Conservation (phyloP, 2,888 invertebrate species). For the Blastobasis adustella region DNA sequence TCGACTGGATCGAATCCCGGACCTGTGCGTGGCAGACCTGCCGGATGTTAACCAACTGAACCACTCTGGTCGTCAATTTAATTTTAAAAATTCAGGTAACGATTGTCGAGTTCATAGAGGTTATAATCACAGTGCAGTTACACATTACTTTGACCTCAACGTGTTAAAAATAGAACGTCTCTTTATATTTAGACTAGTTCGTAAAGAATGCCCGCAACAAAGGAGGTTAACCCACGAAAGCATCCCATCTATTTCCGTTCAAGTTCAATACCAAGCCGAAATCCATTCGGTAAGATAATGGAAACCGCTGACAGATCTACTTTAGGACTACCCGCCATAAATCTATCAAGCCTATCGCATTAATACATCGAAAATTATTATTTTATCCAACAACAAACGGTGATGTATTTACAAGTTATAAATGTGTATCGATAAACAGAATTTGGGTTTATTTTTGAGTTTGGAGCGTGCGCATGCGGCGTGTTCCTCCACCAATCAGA, state of each 20-base stretch:
- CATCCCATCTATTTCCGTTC: constrained; percentile 2
- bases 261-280: constrained; percentile 10
- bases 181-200: too few species aligned
- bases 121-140: too few species aligned
- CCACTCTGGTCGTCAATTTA: too few species aligned
- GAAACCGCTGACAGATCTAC: constrained; percentile 18
- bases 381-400: constrained; percentile 20
- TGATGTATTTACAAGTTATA: constrained; percentile 22
- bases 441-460: constrained; percentile 14
- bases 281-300: constrained; percentile 10
- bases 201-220: too few species aligned
- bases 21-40: too few species aligned
- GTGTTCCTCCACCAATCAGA: constrained; percentile 15
- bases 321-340: constrained; percentile 12
- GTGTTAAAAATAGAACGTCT: too few species aligned
- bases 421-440: constrained; percentile 13
- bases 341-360: constrained; percentile 14
- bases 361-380: constrained; percentile 16
- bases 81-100: too few species aligned
- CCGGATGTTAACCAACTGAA: too few species aligned
- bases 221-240: not conserved
- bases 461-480: constrained; percentile 16
- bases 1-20: too few species aligned
- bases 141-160: too few species aligned
- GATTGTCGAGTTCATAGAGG: too few species aligned